Percentiles rank a stretch among this genome's conserved stretches.
Evolutionary conservation across 2,888 invertebrate species (phyloP).

Genomic region (Caenorhabditis macrosperma): DNA sequence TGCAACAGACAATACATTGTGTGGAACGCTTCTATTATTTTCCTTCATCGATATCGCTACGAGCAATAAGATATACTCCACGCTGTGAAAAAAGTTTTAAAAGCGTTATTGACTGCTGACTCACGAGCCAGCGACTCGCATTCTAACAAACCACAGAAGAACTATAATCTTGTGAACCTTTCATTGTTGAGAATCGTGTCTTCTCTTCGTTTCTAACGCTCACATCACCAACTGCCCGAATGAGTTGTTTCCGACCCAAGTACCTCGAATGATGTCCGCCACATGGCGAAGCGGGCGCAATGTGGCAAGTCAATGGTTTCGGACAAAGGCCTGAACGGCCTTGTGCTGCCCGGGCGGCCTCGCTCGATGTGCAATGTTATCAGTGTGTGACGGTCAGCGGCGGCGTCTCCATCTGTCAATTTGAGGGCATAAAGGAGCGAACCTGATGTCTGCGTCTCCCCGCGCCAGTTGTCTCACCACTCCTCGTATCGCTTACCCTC

Average conservation of each 20-base stretch:
- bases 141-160: background rate
- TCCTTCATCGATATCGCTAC: background rate
- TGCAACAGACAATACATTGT: background rate
- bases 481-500: conserved; percentile 19
- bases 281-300: conserved; percentile 14
- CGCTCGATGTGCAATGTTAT: conserved; percentile 28
- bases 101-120: background rate
- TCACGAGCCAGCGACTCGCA: background rate
- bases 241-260: background rate
- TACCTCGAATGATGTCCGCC: background rate
- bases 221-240: background rate
- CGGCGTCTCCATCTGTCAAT: conserved; percentile 54
- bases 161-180: background rate
- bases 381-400: conserved; percentile 42
- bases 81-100: background rate
- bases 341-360: conserved; percentile 20
- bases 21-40: background rate
- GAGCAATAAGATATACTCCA: too few species aligned
- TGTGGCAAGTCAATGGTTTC: conserved; percentile 20
- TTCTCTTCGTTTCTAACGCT: background rate
- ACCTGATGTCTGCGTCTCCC: conserved; percentile 22
- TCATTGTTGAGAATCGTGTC: background rate
- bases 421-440: conserved; percentile 48
- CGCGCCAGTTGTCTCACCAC: conserved; percentile 3
- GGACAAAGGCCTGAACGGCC: conserved; percentile 31